Conservation (phyloP, 2,113 vertebrate genomes). For the Ammodytes marinus region DNA sequence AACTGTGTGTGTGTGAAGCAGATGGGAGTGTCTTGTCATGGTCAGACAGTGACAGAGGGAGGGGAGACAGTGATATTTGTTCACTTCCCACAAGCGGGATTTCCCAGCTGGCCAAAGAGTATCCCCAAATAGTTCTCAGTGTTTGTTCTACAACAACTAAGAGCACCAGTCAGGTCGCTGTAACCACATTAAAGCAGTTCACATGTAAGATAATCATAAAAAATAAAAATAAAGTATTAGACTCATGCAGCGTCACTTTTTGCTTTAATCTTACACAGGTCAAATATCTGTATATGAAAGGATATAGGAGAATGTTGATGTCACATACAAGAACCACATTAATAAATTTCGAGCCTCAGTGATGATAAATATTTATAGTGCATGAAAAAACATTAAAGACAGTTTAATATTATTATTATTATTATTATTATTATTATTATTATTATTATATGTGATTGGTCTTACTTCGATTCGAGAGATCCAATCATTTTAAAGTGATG, state of each 20-base stretch:
- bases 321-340: neutral
- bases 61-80: constrained; percentile 11
- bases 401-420: neutral
- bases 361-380: neutral
- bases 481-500: neutral
- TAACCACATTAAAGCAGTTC: constrained; percentile 31
- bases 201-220: constrained; percentile 5
- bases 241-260: neutral
- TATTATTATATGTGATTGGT: neutral
- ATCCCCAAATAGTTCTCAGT: constrained; percentile 52
- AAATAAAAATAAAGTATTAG: neutral
- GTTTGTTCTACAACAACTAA: constrained; percentile 37
- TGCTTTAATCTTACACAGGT: neutral
- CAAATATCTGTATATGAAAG: neutral
- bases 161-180: constrained; percentile 21
- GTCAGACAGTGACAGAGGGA: neutral
- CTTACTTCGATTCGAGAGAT: neutral
- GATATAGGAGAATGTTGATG: neutral
- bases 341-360: neutral
- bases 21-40: constrained; percentile 1
- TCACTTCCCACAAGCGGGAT: constrained; percentile 54
- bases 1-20: constrained; percentile 10
- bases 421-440: neutral
- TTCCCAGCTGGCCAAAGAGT: constrained; percentile 59
- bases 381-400: neutral